phyloP scores from a whole-genome alignment of 1,140 invertebrate species.

The Apis mellifera region Amel_HAv3.1 CM009943.2:5456501-5457000 shows the following conservation, averaged over 20 bases:
- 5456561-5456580: conserved; percentile 64
- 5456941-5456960: not conserved
- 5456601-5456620: conserved; percentile 61
- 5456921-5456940: conserved; percentile 29
- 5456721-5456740: conserved; percentile 59
- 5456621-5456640: conserved; percentile 30
- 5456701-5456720: conserved; percentile 52
- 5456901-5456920: not conserved
- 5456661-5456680: conserved; percentile 53
- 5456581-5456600: conserved; percentile 55
- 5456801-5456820: not conserved
- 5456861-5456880: conserved; percentile 18
- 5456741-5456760: conserved; percentile 46
- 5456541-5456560: conserved; percentile 45
- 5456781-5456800: conserved; percentile 2
- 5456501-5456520: conserved; percentile 57
- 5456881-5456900: not conserved
- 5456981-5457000: not conserved
- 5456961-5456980: not conserved
- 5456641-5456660: conserved; percentile 48
- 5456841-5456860: conserved; percentile 36
- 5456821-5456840: not conserved
- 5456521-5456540: conserved; percentile 42
- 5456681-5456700: conserved; percentile 48
- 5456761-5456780: no score